phyloP scores from a whole-genome alignment of 1,140 invertebrate species.

The Neodiprion pinetum region DNA sequence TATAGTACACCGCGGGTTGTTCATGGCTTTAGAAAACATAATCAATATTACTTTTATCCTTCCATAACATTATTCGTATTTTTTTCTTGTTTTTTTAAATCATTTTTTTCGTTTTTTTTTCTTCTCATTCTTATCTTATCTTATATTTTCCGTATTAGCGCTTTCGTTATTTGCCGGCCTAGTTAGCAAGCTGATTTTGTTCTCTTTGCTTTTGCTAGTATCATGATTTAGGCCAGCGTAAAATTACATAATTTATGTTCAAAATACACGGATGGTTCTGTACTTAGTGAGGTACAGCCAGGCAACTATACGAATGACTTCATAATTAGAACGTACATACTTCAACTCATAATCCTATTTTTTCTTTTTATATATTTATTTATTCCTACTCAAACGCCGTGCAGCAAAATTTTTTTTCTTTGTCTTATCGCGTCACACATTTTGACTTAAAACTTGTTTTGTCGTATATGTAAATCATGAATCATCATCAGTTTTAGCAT shows the following conservation, averaged over 20 bases:
- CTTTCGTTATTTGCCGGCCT: conserved; percentile 25
- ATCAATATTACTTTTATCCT: conserved; percentile 31
- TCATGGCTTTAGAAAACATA: conserved; percentile 33
- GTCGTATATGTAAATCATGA: conserved; percentile 35
- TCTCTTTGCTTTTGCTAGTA: conserved; percentile 21
- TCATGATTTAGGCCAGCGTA: conserved; percentile 41
- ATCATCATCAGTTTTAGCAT: conserved; percentile 44
- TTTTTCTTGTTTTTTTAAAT: conserved; percentile 29
- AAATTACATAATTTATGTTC: conserved; percentile 43
- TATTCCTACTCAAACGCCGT: conserved; percentile 35
- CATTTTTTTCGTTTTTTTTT: conserved; percentile 3
- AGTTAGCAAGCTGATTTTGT: conserved; percentile 22
- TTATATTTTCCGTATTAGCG: conserved; percentile 31
- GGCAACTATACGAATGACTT: too few relatives aligned
- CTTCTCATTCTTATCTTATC: conserved; percentile 27
- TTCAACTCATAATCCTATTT: conserved; percentile 32
- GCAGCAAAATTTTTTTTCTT: conserved; percentile 16
- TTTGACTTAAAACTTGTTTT: conserved; percentile 37
- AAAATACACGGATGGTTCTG: conserved; percentile 41
- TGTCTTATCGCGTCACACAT: conserved; percentile 24
- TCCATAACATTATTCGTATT: not conserved
- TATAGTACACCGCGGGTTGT: conserved; percentile 41
- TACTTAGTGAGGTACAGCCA: not conserved
- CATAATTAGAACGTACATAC: not conserved
- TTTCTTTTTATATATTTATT: conserved; percentile 22